These are phyloP conservation scores for Ptilonorhynchus violaceus DNA, from an alignment of 2,113 vertebrate genomes.

Conservation along the genomic window DNA sequence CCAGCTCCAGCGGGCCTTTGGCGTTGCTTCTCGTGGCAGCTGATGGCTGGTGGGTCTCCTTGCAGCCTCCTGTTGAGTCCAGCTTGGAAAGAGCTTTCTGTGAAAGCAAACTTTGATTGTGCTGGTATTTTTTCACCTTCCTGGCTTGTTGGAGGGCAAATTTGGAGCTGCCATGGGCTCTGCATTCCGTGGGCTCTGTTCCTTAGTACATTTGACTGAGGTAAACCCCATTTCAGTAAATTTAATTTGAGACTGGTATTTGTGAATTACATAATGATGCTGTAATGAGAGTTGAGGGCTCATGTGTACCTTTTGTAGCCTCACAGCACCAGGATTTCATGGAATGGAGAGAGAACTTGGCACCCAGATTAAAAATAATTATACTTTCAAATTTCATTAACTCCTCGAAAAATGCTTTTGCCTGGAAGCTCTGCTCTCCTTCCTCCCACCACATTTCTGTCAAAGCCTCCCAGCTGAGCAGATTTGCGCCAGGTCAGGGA, in stretches of 20 bases:
- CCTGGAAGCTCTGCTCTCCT: background rate
- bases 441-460: background rate
- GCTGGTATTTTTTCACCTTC: background rate
- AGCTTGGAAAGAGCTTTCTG: background rate
- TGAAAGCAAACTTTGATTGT: fast-evolving
- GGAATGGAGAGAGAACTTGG: background rate
- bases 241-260: background rate
- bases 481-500: background rate
- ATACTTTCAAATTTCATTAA: constrained; percentile 27
- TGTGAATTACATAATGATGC: background rate
- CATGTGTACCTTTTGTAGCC: background rate
- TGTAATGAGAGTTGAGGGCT: background rate
- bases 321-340: background rate
- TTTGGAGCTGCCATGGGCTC: background rate
- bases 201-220: background rate
- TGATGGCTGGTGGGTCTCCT: background rate
- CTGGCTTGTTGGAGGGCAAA: background rate
- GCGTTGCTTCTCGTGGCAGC: background rate
- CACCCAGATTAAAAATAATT: constrained; percentile 6
- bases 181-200: fast-evolving
- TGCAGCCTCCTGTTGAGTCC: background rate
- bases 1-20: background rate
- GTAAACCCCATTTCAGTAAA: background rate
- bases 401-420: background rate
- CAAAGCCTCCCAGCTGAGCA: background rate